Evolutionary conservation across 2,888 invertebrate species (phyloP).

Genomic region (Agrenia bidenticulata): DNA sequence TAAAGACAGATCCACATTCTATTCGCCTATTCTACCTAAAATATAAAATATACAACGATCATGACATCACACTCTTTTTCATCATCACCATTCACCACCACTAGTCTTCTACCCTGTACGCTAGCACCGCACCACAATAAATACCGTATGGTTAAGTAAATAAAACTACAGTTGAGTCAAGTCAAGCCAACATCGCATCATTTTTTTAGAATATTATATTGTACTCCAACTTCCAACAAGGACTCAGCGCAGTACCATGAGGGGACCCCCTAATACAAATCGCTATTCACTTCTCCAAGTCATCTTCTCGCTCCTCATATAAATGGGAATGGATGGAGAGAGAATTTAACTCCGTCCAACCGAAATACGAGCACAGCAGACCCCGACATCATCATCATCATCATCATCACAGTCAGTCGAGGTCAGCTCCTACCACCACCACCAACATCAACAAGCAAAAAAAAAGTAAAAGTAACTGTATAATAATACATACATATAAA

Average conservation of each 20-base stretch:
- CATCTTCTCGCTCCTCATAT: background rate
- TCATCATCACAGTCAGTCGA: constrained; percentile 9
- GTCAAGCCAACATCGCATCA: constrained; percentile 1
- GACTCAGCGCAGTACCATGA: too few species aligned
- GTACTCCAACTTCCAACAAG: too few species aligned
- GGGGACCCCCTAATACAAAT: constrained; percentile 46
- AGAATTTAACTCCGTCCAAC: constrained; percentile 34
- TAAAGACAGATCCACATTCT: too few species aligned
- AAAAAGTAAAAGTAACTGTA: constrained; percentile 30
- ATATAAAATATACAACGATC: constrained; percentile 22
- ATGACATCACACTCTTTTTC: constrained; percentile 15
- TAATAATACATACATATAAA: constrained; percentile 1
- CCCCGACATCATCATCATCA: constrained; percentile 20
- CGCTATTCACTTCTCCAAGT: constrained; percentile 20
- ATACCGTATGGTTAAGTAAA: constrained; percentile 22
- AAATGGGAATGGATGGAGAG: constrained; percentile 35
- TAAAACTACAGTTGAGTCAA: constrained; percentile 29
- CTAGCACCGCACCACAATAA: constrained; percentile 8
- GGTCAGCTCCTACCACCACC: constrained; percentile 14
- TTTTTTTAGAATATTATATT: too few species aligned
- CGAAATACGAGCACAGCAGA: constrained; percentile 28
- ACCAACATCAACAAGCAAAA: constrained; percentile 26
- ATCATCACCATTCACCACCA: background rate
- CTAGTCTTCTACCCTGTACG: background rate
- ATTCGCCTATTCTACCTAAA: too few species aligned